Base-by-base conservation (phyloP, 2,113 vertebrate genomes). In the Mormoops blainvillei region DNA sequence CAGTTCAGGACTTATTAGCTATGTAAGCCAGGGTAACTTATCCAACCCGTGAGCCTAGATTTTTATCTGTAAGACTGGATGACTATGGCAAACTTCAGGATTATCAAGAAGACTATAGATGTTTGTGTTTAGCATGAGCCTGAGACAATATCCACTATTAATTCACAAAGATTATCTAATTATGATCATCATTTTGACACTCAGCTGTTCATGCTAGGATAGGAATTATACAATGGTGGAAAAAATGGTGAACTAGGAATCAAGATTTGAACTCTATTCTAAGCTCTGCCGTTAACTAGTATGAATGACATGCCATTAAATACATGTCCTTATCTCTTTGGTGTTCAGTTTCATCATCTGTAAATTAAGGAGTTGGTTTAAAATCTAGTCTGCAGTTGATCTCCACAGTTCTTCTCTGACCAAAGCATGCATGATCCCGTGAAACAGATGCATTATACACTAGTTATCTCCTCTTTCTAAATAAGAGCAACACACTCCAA, bases 121-220 rank as follows among this genome's bases (percentile, higher is more conserved):
- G 1, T 74, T 67, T 94, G 8, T 61, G 50, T 43, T 71, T 87
- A 82, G 7, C 26, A n/a, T 22, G 14, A 93, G 16, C 13, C 67
- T 54, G 38, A 93, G 15, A 71, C 15, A 82, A 16, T 36, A 93
- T 65, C 52, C 91, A 77, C 16, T 89, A 88, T 71, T 80, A 61
- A 31, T 93, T 95, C 45, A 89, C 36, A 73, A 95, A 95, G 38
- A 65, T 50, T 88, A 61, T 45, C 71, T 86, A 91, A 86, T 52
- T 86, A 68, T 2, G 41, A 61, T 68, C 20, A 68, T 58, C 38
- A 95, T 71, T 93, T 68, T 80, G 22, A 13, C 15, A 86, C 11
- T 94, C 38, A 81, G 45, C 22, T 96, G 10, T 81, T 91, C 33
- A 48, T 61, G 22, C 11, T 68, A 81, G 31, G 85, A 76, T 24